phyloP scores from a whole-genome alignment of 2,113 vertebrate species.

The Camelus dromedarius region DNA sequence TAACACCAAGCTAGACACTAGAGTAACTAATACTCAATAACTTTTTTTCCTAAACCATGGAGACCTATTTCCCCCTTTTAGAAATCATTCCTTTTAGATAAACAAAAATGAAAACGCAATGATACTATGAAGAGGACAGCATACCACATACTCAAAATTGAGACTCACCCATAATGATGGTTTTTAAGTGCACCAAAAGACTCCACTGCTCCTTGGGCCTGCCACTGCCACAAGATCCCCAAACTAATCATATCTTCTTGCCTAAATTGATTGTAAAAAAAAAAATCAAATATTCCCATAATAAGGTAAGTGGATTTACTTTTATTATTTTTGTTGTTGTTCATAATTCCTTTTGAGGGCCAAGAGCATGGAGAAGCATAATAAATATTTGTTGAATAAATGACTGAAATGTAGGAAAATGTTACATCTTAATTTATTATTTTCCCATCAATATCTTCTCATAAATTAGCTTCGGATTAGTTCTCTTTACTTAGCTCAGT shows the following conservation, averaged over 20 bases:
- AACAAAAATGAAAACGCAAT: constrained; percentile 21
- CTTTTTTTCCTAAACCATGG: neutral
- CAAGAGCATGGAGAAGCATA: neutral
- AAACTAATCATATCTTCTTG: neutral
- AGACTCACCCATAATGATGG: neutral
- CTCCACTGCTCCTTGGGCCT: neutral
- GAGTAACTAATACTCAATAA: neutral
- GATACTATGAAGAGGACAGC: neutral
- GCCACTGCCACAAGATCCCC: neutral
- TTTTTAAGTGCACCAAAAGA: neutral
- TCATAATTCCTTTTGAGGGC: neutral
- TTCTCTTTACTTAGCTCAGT: neutral
- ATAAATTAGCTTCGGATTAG: neutral
- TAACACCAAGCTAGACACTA: neutral
- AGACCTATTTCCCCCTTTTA: neutral
- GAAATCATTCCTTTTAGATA: constrained; percentile 24
- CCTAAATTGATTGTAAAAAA: neutral
- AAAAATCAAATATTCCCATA: neutral
- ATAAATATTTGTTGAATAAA: constrained; percentile 31
- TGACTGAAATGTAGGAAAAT: neutral
- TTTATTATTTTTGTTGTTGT: neutral
- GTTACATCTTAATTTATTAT: neutral
- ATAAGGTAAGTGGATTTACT: neutral
- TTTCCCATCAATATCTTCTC: neutral
- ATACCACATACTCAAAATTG: neutral